These are phyloP conservation scores for human (Homo sapiens) DNA, from an alignment of 2,113 vertebrate species.

Conservation along the genomic window DNA sequence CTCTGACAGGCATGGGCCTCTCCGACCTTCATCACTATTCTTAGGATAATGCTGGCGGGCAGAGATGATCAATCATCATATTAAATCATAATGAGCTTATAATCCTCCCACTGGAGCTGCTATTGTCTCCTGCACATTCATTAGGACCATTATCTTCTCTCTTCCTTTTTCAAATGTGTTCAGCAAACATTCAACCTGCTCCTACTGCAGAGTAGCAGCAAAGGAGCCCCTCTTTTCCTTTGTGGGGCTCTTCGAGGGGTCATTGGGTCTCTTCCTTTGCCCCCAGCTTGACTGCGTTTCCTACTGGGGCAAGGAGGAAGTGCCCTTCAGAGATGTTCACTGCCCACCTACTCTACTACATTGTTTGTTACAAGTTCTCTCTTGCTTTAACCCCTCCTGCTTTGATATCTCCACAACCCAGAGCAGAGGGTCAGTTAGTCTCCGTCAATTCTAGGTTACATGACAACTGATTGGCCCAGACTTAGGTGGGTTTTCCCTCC, in stretches of 20 bases:
- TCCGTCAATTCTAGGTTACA: not conserved
- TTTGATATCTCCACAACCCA: not conserved
- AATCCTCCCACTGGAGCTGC: constrained; percentile 76
- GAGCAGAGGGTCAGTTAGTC: not conserved
- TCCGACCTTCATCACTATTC: constrained; percentile 71
- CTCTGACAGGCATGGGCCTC: constrained; percentile 44
- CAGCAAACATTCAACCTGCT: constrained; percentile 58
- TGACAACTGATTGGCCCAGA: not conserved
- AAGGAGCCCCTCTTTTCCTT: not conserved
- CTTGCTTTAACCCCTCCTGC: not conserved
- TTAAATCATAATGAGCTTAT: constrained; percentile 81
- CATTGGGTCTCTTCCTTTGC: not conserved
- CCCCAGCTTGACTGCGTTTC: not conserved
- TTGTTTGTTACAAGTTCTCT: not conserved
- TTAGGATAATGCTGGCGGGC: constrained; percentile 64
- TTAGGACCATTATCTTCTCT: constrained; percentile 75
- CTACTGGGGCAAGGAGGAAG: not conserved
- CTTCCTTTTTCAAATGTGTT: constrained; percentile 60
- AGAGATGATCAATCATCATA: constrained; percentile 83
- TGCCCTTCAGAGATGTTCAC: not conserved
- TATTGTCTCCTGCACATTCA: constrained; percentile 73
- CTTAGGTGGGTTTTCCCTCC: not conserved
- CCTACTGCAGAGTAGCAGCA: not conserved
- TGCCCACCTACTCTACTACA: not conserved
- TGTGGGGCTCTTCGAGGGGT: not conserved